Evolutionary conservation across 2,888 invertebrate species (phyloP), one percentile per base, ranked within the genome.

Genomic region (Anaspis maculata): DNA sequence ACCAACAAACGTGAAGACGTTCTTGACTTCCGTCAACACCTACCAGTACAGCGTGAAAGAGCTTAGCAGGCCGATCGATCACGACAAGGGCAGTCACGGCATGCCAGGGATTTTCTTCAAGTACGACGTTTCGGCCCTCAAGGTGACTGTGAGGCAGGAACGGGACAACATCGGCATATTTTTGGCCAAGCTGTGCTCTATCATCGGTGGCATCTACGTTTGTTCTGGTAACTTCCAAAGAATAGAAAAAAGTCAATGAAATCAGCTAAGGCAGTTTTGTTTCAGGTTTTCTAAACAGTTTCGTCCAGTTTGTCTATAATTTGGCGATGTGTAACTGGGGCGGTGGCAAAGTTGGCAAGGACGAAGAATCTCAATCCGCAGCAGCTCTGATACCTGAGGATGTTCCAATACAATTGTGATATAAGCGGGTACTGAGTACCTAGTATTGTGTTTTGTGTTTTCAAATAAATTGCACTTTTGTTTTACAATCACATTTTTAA

Each of bases 21-120:
- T 83, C 24, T 70, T 87, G 52, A 78, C 76, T 22, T 71, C 75
- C 2, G 73, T 82, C 15, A 80, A 79, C 51, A 85, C 94, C 1
- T 96, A 82, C 58, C 96, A 97, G 61, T 97, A 94, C 62, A 86
- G 95, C 7, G 92, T 92, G 0, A 92, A 94, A 51, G 90, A 92
- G 55, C 71, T 92, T 57, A 78, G 80, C 49, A 73, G 95, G 45
- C 81, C 83, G 2, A 82, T 95, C 59, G 69, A 77, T 52, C 74
- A 77, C 33, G 65, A 66, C 15, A 73, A 74, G 57, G 94, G 91
- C 14, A 91, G 91, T 10, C 94, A 94, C 57, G 95, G 95, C 1
- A 81, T 89, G 12, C 89, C 95, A 0, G 96, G 96, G 13, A 83
- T 96, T 45, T 95, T 89, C 61, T 84, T 96, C 51, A 94, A 94